Conservation (phyloP, 2,888 invertebrate species). For the Monopis laevigella region DNA sequence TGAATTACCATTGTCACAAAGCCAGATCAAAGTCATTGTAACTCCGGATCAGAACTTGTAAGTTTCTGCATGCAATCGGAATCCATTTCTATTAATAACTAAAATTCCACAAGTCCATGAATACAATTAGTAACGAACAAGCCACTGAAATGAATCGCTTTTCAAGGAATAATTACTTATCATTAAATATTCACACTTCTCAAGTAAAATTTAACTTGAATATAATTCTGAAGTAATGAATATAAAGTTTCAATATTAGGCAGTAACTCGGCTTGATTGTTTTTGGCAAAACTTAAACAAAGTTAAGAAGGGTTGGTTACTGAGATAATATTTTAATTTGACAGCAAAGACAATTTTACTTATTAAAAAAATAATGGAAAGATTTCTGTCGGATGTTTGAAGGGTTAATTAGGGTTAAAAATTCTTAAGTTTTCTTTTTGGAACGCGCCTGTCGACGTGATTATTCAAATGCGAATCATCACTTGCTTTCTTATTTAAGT, state of each 20-base stretch:
- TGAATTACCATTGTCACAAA: too few species aligned
- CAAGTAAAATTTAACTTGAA: constrained; percentile 9
- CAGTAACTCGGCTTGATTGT: constrained; percentile 10
- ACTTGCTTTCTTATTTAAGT: too few species aligned
- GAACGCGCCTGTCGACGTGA: too few species aligned
- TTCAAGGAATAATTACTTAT: constrained; percentile 11
- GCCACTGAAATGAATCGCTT: constrained; percentile 10
- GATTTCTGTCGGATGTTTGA: background rate
- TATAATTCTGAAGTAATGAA: constrained; percentile 10
- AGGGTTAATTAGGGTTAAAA: background rate
- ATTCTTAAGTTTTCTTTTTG: background rate
- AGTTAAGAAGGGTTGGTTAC: background rate
- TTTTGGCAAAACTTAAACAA: constrained; percentile 10
- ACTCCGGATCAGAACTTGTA: background rate
- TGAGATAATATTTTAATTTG: constrained; percentile 1
- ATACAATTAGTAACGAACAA: constrained; percentile 9
- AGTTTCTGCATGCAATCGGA: constrained; percentile 6
- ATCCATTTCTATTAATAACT: constrained; percentile 7
- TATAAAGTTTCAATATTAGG: constrained; percentile 12
- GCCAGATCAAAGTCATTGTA: background rate
- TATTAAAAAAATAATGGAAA: background rate
- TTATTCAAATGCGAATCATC: too few species aligned
- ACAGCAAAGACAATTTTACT: constrained; percentile 4
- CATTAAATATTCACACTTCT: constrained; percentile 12
- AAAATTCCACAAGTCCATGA: constrained; percentile 9